Evolutionary conservation across 1,140 invertebrate species (phyloP), one percentile per base, ranked within the genome.

Genomic region (Pogonognathellus flavescens): DNA sequence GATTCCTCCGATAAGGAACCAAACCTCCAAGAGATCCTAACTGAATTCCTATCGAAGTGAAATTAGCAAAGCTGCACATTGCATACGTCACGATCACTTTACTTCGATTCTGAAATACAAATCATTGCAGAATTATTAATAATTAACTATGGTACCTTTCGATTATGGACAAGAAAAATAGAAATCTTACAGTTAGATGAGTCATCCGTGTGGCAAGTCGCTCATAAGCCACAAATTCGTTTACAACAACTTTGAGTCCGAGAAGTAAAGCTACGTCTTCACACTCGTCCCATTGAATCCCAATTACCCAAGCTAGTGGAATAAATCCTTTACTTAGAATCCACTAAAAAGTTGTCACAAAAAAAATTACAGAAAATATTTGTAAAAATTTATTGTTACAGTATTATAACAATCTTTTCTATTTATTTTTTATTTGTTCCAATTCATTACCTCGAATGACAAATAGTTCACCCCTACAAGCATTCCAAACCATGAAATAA

Each of bases 31-130:
- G 90, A 0, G 93, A 93, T 0, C 96, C 96, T 9, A 99, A 18
- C 22, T 20, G 18, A 10, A 98, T 97, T 6, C 97, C 97, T 50
- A 99, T 93, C 0, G 97, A 96, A 0, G 94, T 93, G 2, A 97
- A 95, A 92, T 99, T 99, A 0, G 97, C 95, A 91, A 99, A 99
- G 0, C 97, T 97, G 90, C 97, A 99, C 14, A 99, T 93, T 0
- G 98, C 96, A 90, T 95, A 99, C 0, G 97, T 99, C 0, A 97
- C 95, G 52, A 99, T 96, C 3, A 94, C 93, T 89, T 95, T 93
- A 62, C 94, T 93, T 90, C 96, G 91, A 5, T 91, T 90, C 95
- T 96, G 89, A 25, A 86, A 89, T n/a, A n/a, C n/a, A n/a, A n/a
- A n/a, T n/a, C n/a, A n/a, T n/a, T n/a, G n/a, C n/a, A n/a, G n/a